These are phyloP conservation scores for Hymenochirus boettgeri DNA, from an alignment of 2,113 vertebrate species.

Conservation along the genomic window DNA sequence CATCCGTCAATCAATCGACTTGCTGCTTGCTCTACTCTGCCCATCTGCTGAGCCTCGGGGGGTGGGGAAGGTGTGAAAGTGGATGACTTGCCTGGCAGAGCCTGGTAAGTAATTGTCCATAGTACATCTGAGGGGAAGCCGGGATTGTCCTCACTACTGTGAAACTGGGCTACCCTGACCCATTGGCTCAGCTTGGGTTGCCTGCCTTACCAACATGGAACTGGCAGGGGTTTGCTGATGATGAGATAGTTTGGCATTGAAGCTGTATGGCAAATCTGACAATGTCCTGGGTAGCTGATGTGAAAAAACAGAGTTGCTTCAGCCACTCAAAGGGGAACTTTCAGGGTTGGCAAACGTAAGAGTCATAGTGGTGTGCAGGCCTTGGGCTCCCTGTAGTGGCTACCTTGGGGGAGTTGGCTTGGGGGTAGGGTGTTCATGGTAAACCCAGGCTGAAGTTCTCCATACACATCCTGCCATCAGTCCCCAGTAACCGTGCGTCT, in stretches of 20 bases:
- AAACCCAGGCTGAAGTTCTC: conserved; percentile 68
- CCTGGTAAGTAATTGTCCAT: conserved; percentile 60
- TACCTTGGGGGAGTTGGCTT: conserved; percentile 52
- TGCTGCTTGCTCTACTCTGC: conserved; percentile 70
- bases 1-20: conserved; percentile 77
- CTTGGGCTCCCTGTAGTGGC: conserved; percentile 76
- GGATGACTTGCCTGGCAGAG: conserved; percentile 53
- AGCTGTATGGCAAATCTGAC: conserved; percentile 70
- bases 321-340: conserved; percentile 82
- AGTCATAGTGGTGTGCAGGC: conserved; percentile 62
- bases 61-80: conserved; percentile 70
- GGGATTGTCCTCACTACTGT: conserved; percentile 72
- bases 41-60: conserved; percentile 65
- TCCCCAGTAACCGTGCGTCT: conserved; percentile 52
- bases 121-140: conserved; percentile 74
- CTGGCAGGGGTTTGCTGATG: conserved; percentile 57
- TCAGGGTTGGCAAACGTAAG: conserved; percentile 89
- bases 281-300: conserved; percentile 72
- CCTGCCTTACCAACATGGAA: conserved; percentile 57
- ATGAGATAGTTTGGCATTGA: conserved; percentile 62
- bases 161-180: conserved; percentile 53
- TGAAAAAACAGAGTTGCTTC: conserved; percentile 75
- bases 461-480: conserved; percentile 59
- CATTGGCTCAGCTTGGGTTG: conserved; percentile 53
- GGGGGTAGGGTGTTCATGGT: conserved; percentile 68